Evolutionary conservation across 2,113 vertebrate genomes (phyloP).

Genomic region (Mastomys coucha): DNA sequence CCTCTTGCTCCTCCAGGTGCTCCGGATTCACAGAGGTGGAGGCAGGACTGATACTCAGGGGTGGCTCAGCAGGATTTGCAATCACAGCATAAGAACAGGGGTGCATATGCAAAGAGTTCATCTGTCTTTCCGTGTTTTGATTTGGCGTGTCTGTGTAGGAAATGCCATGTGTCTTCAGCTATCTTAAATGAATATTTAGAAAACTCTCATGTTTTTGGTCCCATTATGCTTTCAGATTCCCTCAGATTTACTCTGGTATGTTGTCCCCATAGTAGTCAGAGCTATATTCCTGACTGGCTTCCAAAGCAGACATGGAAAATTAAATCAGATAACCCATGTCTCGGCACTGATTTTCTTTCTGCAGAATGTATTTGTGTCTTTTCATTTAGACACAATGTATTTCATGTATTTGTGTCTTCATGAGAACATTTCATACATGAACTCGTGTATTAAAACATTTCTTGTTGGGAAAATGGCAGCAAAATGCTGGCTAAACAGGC

Average conservation of each 20-base stretch:
- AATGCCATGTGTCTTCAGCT: background rate
- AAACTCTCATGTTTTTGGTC: background rate
- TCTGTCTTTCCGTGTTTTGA: background rate
- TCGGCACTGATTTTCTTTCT: background rate
- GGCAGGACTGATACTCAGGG: background rate
- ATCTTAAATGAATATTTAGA: conserved; percentile 50
- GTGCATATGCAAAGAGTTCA: background rate
- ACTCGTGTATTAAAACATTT: background rate
- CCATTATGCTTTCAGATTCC: conserved; percentile 18
- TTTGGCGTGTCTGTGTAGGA: background rate
- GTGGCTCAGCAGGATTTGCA: background rate
- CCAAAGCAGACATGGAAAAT: conserved; percentile 32
- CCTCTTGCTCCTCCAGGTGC: background rate
- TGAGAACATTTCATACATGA: background rate
- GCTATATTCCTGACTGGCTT: background rate
- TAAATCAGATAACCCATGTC: background rate
- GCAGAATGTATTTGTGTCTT: conserved; percentile 31
- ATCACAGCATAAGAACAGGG: background rate
- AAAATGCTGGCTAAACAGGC: background rate
- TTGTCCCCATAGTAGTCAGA: background rate
- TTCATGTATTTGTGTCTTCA: too few relatives aligned
- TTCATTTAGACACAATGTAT: too few relatives aligned
- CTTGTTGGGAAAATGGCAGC: background rate
- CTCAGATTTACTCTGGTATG: conserved; percentile 39
- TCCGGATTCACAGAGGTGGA: background rate